Percentiles rank a stretch among this genome's conserved stretches.
Evolutionary conservation across 2,113 vertebrate species (phyloP).

Genomic region (Brevimyrus niger): DNA sequence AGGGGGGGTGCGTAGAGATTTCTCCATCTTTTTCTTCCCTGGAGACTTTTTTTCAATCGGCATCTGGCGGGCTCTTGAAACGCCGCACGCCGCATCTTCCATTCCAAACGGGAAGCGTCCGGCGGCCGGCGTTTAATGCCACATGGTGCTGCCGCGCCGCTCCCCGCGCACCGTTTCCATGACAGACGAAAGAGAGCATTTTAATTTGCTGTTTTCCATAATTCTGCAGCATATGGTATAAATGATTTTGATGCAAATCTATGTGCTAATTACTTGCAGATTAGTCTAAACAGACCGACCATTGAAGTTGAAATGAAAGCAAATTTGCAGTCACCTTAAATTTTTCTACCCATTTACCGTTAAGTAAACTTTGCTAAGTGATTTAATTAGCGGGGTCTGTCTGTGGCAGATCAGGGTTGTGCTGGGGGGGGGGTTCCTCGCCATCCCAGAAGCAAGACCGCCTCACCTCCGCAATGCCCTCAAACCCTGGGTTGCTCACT

Average conservation of each 20-base stretch:
- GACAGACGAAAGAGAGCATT: slow-evolving; percentile 59
- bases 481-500: not conserved
- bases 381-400: slow-evolving; percentile 69
- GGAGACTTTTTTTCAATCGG: slow-evolving; percentile 60
- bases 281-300: slow-evolving; percentile 67
- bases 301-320: slow-evolving; percentile 82
- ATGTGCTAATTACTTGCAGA: slow-evolving; percentile 83
- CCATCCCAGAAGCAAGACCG: not conserved
- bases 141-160: slow-evolving; percentile 49
- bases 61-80: slow-evolving; percentile 64
- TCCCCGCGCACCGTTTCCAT: slow-evolving; percentile 69
- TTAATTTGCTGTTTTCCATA: slow-evolving; percentile 66
- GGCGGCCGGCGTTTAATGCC: slow-evolving; percentile 47
- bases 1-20: not conserved
- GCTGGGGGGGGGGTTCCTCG: slow-evolving; percentile 23
- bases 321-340: slow-evolving; percentile 81
- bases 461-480: not conserved
- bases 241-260: slow-evolving; percentile 89
- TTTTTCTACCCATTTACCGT: slow-evolving; percentile 71
- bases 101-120: slow-evolving; percentile 54
- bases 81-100: slow-evolving; percentile 46
- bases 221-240: slow-evolving; percentile 80
- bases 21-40: slow-evolving; percentile 51
- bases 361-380: slow-evolving; percentile 80
- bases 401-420: slow-evolving; percentile 46